Evolutionary conservation across 2,888 invertebrate genomes (phyloP).

Genomic region (Drosophila mimica): DNA sequence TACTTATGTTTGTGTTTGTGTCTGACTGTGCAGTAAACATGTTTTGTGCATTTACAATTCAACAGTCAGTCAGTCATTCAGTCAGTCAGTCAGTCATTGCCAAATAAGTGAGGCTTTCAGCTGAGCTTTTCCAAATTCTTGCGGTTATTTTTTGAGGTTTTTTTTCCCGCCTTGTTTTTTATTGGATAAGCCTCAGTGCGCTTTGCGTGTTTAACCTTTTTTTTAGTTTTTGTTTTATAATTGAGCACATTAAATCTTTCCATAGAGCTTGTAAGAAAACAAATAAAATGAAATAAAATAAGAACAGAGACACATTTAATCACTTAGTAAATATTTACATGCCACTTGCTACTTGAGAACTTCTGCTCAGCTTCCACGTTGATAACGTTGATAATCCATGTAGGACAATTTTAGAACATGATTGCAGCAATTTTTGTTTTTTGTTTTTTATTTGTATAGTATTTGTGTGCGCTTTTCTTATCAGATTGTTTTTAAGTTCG

Average conservation of each 20-base stretch:
- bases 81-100: constrained; percentile 60
- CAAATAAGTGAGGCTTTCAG: constrained; percentile 63
- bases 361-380: constrained; percentile 2
- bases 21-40: constrained; percentile 55
- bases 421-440: constrained; percentile 39
- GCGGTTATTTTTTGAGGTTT: constrained; percentile 37
- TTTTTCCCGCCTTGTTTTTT: constrained; percentile 7
- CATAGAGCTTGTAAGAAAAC: constrained; percentile 21
- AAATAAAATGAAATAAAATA: constrained; percentile 1
- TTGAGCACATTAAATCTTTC: constrained; percentile 54
- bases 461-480: constrained; percentile 39
- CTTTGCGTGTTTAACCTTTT: constrained; percentile 54
- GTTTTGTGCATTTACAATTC: constrained; percentile 61
- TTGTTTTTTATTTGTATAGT: constrained; percentile 28
- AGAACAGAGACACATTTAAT: constrained; percentile 46
- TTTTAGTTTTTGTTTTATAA: constrained; percentile 8
- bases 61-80: not conserved
- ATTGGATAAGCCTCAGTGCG: constrained; percentile 41
- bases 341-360: constrained; percentile 29
- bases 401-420: constrained; percentile 43
- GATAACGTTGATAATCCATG: constrained; percentile 25
- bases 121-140: constrained; percentile 43
- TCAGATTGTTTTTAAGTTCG: constrained; percentile 55
- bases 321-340: constrained; percentile 67
- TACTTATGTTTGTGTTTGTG: constrained; percentile 3